Evolutionary conservation across 2,888 invertebrate species (phyloP), one percentile per base, ranked within the genome.

Genomic region (Strigamia transsilvanica): DNA sequence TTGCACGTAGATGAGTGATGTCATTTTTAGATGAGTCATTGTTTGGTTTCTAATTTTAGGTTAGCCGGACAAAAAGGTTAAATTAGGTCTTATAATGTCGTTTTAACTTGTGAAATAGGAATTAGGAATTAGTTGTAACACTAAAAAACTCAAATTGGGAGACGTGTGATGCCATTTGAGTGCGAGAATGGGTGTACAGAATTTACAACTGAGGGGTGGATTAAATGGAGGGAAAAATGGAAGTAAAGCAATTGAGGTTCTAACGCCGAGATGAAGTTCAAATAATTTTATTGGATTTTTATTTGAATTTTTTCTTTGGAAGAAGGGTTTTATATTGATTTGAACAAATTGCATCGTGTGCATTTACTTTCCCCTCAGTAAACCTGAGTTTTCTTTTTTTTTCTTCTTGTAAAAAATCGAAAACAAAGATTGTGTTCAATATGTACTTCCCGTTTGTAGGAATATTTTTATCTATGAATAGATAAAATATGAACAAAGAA

Each of bases 181-280:
- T 51, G 51, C n/a, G 51, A 51, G n/a, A 51, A 51, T 51, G 51
- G 51, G 6, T 51, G 51, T 18, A 18, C 51, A 51, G 51, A 51
- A 51, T 51, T 51, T 51, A 15, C n/a, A 18, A 7, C 51, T 15
- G 51, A 51, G 51, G 51, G 51, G n/a, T 51, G 6, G 51, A 51
- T 51, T 51, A 51, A 51, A 51, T 51, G 51, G 51, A 51, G 51
- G 51, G 51, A 18, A 51, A 51, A 51, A n/a, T 51, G 51, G n/a
- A 51, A 51, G 51, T 15, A 51, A n/a, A 51, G 51, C 18, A 51
- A 51, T 51, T 51, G 15, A 51, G 51, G 6, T 0, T 2, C 51
- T 51, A 51, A 51, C 34, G 7, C 34, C 7, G 34, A 34, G 34
- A 34, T 34, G 34, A 34, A 34, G 34, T 34, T 34, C 34, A 3